Evolutionary conservation across 2,113 vertebrate species (phyloP).

Genomic region (Elephas maximus): DNA sequence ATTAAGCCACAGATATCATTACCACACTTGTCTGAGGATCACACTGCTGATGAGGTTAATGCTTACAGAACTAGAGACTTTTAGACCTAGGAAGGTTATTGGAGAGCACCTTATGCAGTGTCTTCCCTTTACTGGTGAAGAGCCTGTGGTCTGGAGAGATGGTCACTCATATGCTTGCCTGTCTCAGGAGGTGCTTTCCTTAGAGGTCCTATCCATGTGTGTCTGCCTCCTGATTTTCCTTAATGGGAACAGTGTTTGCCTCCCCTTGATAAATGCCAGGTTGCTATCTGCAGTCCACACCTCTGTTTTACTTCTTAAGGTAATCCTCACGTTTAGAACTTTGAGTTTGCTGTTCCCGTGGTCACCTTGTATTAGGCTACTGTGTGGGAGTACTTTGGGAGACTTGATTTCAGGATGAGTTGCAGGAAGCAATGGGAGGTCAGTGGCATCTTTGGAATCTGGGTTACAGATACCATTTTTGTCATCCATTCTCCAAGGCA

Average conservation of each 20-base stretch:
- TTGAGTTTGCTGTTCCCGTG: not conserved
- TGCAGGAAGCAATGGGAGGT: not conserved
- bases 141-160: not conserved
- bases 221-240: not conserved
- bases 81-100: not conserved
- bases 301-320: not conserved
- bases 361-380: not conserved
- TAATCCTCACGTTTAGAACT: not conserved
- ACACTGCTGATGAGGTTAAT: not conserved
- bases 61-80: not conserved
- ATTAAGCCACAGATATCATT: not conserved
- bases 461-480: not conserved
- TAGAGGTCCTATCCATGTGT: not conserved
- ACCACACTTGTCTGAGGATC: not conserved
- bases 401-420: not conserved
- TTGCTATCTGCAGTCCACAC: not conserved
- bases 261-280: not conserved
- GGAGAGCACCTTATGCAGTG: not conserved
- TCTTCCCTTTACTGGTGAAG: not conserved
- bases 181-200: not conserved
- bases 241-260: not conserved
- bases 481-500: not conserved
- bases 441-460: not conserved
- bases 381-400: not conserved
- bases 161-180: not conserved